Evolutionary conservation across 2,113 vertebrate species (phyloP).

Genomic region (Lasiurus cinereus): DNA sequence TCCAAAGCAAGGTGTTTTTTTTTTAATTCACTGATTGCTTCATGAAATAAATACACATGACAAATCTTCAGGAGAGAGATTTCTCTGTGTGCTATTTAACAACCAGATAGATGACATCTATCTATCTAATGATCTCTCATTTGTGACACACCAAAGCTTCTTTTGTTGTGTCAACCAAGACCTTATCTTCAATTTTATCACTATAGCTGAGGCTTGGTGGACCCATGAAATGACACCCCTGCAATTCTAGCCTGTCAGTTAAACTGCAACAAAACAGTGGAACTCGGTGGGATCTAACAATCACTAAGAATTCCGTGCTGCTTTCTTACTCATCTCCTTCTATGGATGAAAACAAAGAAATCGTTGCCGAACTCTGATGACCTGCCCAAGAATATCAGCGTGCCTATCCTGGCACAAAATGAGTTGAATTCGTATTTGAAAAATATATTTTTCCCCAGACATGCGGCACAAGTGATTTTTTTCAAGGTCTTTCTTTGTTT

Average conservation of each 20-base stretch:
- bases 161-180: slow-evolving; percentile 44
- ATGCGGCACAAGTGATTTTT: slow-evolving; percentile 57
- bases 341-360: slow-evolving; percentile 69
- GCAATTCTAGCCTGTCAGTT: neutral
- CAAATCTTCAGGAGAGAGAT: neutral
- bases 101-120: slow-evolving; percentile 40
- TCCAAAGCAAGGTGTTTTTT: neutral
- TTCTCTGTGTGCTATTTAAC: slow-evolving; percentile 49
- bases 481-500: slow-evolving; percentile 61
- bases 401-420: slow-evolving; percentile 57
- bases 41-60: slow-evolving; percentile 43
- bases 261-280: slow-evolving; percentile 44
- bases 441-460: slow-evolving; percentile 46
- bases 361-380: slow-evolving; percentile 67
- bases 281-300: neutral
- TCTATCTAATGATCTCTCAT: neutral
- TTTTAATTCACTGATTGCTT: neutral
- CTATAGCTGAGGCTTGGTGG: neutral
- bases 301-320: slow-evolving; percentile 46
- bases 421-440: slow-evolving; percentile 62
- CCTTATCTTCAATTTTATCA: slow-evolving; percentile 17
- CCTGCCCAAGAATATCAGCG: slow-evolving; percentile 66
- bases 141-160: neutral
- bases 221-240: slow-evolving; percentile 44
- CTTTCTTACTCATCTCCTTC: slow-evolving; percentile 67